These are phyloP conservation scores for Petrolisthes manimaculis DNA, from an alignment of 2,888 invertebrate genomes.

Conservation along the genomic window DNA sequence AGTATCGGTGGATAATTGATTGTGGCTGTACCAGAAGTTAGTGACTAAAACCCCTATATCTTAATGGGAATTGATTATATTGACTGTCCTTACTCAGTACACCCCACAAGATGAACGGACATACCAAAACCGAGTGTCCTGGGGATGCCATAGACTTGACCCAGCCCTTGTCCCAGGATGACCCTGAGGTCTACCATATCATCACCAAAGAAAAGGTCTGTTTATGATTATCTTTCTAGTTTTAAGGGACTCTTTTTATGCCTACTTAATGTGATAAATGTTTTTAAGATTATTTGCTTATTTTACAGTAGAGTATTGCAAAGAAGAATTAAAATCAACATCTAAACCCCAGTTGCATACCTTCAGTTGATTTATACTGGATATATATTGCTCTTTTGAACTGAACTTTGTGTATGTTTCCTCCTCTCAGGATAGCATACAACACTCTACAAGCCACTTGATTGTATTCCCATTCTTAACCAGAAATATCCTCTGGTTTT, in stretches of 20 bases:
- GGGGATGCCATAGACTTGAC: neutral
- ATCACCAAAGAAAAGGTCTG: constrained; percentile 60
- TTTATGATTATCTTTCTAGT: too few species aligned
- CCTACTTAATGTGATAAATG: neutral
- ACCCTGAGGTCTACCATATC: constrained; percentile 55
- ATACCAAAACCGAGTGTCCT: neutral
- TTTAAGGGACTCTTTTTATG: too few species aligned
- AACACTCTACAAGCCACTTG: too few species aligned
- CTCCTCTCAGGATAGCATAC: neutral
- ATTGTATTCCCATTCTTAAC: too few species aligned
- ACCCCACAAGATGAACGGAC: neutral
- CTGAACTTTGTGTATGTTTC: neutral
- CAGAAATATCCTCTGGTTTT: too few species aligned
- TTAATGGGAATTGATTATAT: too few species aligned
- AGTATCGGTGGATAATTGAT: too few species aligned
- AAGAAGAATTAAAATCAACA: neutral
- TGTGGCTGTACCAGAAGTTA: too few species aligned
- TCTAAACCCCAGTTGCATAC: too few species aligned
- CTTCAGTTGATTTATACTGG: too few species aligned
- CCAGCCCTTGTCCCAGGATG: constrained; percentile 48
- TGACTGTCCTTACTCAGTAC: neutral
- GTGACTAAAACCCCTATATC: too few species aligned
- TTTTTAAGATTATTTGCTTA: neutral
- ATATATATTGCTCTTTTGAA: too few species aligned
- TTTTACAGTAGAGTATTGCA: neutral